These are phyloP conservation scores for Horisme vitalbata DNA, from an alignment of 2,888 invertebrate species.

Conservation along the genomic window DNA sequence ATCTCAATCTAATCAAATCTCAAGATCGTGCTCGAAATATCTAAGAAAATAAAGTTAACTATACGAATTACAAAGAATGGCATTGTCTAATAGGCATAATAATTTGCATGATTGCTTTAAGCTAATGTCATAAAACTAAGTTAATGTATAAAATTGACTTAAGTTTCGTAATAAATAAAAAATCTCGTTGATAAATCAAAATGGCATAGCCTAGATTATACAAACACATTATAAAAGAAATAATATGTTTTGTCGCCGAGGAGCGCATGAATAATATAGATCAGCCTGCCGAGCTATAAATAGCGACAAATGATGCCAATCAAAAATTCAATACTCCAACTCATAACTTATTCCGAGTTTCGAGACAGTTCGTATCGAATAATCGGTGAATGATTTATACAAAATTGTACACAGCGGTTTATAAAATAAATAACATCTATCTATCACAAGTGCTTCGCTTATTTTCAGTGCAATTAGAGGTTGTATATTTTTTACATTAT, in stretches of 20 bases:
- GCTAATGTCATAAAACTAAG: constrained; percentile 13
- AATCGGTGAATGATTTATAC: constrained; percentile 3
- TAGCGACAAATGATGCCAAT: constrained; percentile 1
- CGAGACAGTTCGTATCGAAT: not conserved
- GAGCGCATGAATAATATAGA: not conserved
- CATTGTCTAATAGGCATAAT: too few species aligned
- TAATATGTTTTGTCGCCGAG: not conserved
- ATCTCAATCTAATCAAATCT: too few species aligned
- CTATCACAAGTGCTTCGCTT: constrained; percentile 48
- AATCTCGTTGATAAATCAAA: not conserved
- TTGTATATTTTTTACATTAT: constrained; percentile 2
- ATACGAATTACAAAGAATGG: too few species aligned
- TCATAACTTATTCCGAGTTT: constrained; percentile 4
- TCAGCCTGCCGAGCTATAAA: not conserved
- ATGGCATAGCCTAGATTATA: not conserved
- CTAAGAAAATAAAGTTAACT: too few species aligned
- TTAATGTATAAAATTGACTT: constrained; percentile 22
- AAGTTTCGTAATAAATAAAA: constrained; percentile 5
- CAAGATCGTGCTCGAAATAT: too few species aligned
- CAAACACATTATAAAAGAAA: too few species aligned
- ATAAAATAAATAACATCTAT: constrained; percentile 8
- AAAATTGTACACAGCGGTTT: constrained; percentile 1
- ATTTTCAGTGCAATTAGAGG: constrained; percentile 32
- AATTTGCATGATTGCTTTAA: constrained; percentile 8
- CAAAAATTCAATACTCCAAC: constrained; percentile 5